Percentiles rank a stretch among this genome's conserved stretches.
Conservation (phyloP, 1,140 invertebrate species). For the Diachasma alloeum region DNA sequence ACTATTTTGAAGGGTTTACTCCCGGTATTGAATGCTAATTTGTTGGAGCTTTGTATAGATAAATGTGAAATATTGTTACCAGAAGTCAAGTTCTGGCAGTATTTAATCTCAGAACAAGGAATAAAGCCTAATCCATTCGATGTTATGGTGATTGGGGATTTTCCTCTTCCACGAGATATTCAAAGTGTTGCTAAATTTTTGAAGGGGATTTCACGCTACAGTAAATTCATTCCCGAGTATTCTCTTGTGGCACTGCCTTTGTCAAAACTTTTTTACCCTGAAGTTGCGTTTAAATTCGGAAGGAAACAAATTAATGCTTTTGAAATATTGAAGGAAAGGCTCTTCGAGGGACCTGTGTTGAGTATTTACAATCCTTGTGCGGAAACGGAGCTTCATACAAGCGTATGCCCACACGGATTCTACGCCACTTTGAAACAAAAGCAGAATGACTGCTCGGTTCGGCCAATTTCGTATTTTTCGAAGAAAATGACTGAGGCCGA, state of each 20-base stretch:
- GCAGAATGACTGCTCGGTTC: neutral
- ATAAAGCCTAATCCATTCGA: neutral
- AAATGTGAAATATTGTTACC: slow-evolving; percentile 41
- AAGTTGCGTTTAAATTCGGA: slow-evolving; percentile 27
- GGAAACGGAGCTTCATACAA: slow-evolving; percentile 40
- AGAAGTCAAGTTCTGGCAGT: neutral
- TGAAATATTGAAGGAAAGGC: neutral
- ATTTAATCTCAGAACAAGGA: neutral
- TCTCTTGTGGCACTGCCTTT: slow-evolving; percentile 26
- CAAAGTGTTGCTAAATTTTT: neutral
- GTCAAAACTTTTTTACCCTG: slow-evolving; percentile 23
- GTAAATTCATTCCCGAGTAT: slow-evolving; percentile 19
- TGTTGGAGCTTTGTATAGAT: slow-evolving; percentile 32
- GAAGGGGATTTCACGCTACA: neutral
- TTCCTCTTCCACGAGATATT: neutral
- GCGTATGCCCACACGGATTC: slow-evolving; percentile 37
- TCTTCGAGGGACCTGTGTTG: neutral
- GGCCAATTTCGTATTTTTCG: slow-evolving; percentile 26
- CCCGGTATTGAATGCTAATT: neutral
- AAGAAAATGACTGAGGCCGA: slow-evolving; percentile 14
- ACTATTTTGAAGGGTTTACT: too few relatives aligned
- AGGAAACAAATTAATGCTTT: slow-evolving; percentile 15
- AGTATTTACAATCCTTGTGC: slow-evolving; percentile 2
- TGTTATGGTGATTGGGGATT: neutral
- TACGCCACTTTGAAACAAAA: slow-evolving; percentile 27